These are phyloP conservation scores for Cercocebus atys DNA, from an alignment of 2,113 vertebrate species.

Conservation along the genomic window DNA sequence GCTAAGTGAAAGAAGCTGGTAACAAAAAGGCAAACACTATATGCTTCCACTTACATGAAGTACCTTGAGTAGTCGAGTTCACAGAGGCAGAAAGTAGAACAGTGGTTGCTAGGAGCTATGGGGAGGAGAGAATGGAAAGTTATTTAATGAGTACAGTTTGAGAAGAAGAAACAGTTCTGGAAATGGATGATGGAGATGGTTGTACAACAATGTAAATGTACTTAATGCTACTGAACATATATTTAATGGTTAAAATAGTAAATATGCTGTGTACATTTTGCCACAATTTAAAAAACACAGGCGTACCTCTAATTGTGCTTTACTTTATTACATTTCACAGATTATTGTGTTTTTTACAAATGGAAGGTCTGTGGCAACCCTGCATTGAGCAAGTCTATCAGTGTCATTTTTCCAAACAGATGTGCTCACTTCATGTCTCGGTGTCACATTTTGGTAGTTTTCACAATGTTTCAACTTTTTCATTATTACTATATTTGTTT, in stretches of 20 bases:
- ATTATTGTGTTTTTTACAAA: background rate
- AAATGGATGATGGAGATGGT: background rate
- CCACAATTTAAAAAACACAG: background rate
- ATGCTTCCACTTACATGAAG: background rate
- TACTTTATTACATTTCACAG: background rate
- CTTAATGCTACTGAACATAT: background rate
- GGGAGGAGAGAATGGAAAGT: background rate
- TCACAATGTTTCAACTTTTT: background rate
- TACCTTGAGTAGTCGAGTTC: background rate
- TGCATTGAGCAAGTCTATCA: background rate
- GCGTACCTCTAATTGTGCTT: background rate
- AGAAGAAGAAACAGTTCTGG: background rate
- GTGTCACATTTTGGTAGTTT: too few species aligned
- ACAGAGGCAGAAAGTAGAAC: background rate
- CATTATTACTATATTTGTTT: background rate
- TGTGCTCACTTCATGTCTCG: background rate
- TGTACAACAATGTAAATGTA: background rate
- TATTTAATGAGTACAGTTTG: background rate
- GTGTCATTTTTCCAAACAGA: background rate
- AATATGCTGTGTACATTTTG: background rate
- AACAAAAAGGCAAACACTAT: background rate
- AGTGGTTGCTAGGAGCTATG: too few species aligned
- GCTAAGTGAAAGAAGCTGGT: background rate
- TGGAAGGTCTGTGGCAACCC: background rate
- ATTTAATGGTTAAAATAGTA: background rate